Conservation (phyloP, 2,797 vertebrate genomes). For the Ctenopoma multispine region DNA sequence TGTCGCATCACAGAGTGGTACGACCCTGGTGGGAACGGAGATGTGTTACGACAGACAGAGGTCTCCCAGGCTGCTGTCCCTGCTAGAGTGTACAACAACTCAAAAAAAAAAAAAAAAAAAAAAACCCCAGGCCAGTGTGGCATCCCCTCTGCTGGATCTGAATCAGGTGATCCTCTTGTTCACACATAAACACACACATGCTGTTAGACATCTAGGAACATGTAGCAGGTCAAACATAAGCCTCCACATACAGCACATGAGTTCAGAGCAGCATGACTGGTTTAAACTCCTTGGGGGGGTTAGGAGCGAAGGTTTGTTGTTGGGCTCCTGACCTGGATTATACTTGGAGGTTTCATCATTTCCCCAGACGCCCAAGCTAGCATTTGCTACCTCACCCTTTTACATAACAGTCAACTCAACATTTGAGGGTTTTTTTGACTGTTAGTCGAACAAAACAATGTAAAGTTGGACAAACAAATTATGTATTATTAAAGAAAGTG, state of each 20-base stretch:
- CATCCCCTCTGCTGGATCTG: conserved; percentile 32
- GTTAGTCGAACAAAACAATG: background rate
- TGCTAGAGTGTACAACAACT: conserved; percentile 19
- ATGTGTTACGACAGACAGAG: conserved; percentile 66
- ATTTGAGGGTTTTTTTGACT: background rate
- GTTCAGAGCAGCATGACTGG: conserved; percentile 1
- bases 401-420: background rate
- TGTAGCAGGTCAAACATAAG: conserved; percentile 27
- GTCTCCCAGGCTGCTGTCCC: conserved; percentile 56
- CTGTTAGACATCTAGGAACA: conserved; percentile 14
- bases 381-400: background rate
- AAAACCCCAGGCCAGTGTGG: conserved; percentile 19
- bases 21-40: conserved; percentile 71
- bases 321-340: background rate
- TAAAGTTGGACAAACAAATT: too few species aligned
- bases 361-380: background rate
- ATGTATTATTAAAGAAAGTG: background rate
- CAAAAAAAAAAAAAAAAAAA: background rate
- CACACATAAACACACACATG: background rate
- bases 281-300: background rate
- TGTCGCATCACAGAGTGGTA: conserved; percentile 68
- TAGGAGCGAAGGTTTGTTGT: background rate
- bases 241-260: conserved; percentile 5
- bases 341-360: too few species aligned
- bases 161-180: conserved; percentile 31